Percentiles rank a stretch among this genome's conserved stretches.
Evolutionary conservation across 2,888 invertebrate species (phyloP).

Genomic region (Orchesella flavescens): DNA sequence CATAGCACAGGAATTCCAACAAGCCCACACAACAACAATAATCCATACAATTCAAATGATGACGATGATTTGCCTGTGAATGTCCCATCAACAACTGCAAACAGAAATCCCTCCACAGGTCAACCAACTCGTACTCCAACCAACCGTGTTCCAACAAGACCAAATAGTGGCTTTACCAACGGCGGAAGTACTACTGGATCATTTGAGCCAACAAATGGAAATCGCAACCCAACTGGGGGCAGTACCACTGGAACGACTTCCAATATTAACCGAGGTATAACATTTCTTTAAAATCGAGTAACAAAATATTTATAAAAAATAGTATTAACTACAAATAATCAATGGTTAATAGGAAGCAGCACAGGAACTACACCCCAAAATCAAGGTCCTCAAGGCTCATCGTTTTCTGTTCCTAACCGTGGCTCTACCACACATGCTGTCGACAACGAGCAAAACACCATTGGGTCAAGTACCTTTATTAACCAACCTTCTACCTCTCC

Average conservation of each 20-base stretch:
- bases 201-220: too few species aligned
- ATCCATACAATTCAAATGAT: background rate
- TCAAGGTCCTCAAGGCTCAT: slow-evolving; percentile 10
- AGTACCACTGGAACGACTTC: too few species aligned
- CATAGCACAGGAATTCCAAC: background rate
- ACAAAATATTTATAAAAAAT: too few species aligned
- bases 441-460: background rate
- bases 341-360: background rate
- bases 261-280: too few species aligned
- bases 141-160: background rate
- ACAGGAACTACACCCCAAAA: background rate
- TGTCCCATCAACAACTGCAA: background rate
- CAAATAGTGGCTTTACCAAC: background rate
- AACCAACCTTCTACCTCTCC: background rate
- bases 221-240: too few species aligned
- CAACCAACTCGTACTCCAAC: background rate
- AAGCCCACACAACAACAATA: background rate
- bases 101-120: background rate
- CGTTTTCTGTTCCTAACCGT: slow-evolving; percentile 18
- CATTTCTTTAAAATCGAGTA: too few species aligned
- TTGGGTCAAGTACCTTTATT: background rate
- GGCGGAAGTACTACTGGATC: too few species aligned
- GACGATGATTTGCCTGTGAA: background rate
- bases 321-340: too few species aligned
- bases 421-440: too few species aligned